Evolutionary conservation across 1,140 invertebrate genomes (phyloP), one percentile per base, ranked within the genome.

Genomic region (Aphelinus atriplicis): DNA sequence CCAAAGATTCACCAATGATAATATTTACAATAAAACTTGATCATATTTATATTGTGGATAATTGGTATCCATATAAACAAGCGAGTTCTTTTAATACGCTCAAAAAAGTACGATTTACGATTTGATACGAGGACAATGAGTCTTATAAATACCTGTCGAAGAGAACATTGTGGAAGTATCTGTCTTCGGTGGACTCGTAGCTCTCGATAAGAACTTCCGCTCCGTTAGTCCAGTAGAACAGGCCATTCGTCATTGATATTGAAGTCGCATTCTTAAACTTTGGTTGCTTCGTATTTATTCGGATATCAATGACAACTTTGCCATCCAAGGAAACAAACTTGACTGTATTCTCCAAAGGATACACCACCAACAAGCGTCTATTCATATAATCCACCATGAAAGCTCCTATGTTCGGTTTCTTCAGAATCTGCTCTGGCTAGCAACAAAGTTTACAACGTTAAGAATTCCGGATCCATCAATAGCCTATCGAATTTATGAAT

Each of bases 161-260:
- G 83, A 92, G 94, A 4, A 90, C 89, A 83, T 95, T 95, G 81
- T 95, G 94, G 80, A 92, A 94, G 79, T 93, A 96, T 80, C 88
- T 91, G 71, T 94, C 89, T 51, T 89, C 88, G 56, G 85, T 85
- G 6, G 84, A 81, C 80, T 93, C 91, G 81, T 94, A 93, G 80
- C 94, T 93, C 86, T 96, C 94, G 4, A 90, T 90, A 65, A 93
- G 87, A 69, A 94, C 89, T 79, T 92, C 91, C 42, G 90, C 87
- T 0, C 93, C 94, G 82, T 95, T 94, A 0, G 94, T 95, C 93
- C 94, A 95, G 83, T 94, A 95, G 79, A 95, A 94, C n/a, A 94
- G 87, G 1, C 92, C 91, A 81, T 93, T 92, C 1, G 92, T 92
- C 77, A 91, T 92, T 0, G 92, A 92, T 66, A 97, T 85, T 3